phyloP scores from a whole-genome alignment of 2,888 invertebrate species.

The Acrobasis suavella region DNA sequence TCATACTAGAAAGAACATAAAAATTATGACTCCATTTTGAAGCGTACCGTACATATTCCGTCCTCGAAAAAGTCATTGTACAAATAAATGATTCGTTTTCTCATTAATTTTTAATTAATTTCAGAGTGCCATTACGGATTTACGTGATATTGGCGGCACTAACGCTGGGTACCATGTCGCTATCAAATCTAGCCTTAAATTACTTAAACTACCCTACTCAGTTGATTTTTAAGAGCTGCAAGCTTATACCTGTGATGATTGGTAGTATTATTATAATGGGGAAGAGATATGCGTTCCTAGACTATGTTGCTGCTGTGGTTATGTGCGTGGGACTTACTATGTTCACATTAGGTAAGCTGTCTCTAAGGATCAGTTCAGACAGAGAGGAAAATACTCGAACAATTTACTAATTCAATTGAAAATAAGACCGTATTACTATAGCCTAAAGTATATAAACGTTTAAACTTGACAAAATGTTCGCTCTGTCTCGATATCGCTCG shows the following conservation, averaged over 20 bases:
- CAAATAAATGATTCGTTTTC: background rate
- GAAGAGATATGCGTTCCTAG: constrained; percentile 91
- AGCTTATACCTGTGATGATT: constrained; percentile 96
- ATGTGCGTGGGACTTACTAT: constrained; percentile 96
- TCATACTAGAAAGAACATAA: too few relatives aligned
- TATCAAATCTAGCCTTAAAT: constrained; percentile 96
- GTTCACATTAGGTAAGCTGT: constrained; percentile 90
- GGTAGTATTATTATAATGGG: constrained; percentile 96
- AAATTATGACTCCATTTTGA: too few relatives aligned
- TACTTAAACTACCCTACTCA: constrained; percentile 98
- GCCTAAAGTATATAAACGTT: too few relatives aligned
- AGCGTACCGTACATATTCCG: too few relatives aligned
- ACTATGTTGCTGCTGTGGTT: constrained; percentile 90
- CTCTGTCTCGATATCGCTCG: too few relatives aligned
- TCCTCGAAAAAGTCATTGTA: too few relatives aligned
- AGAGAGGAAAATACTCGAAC: too few relatives aligned
- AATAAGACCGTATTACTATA: too few relatives aligned
- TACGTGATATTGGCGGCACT: constrained; percentile 92
- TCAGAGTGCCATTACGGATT: constrained; percentile 90
- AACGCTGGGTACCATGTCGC: constrained; percentile 97
- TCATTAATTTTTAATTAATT: background rate
- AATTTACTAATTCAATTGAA: too few relatives aligned
- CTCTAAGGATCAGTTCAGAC: too few relatives aligned
- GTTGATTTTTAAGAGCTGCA: constrained; percentile 98
- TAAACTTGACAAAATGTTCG: too few relatives aligned